Conservation (phyloP, 2,888 invertebrate genomes). For the Poecilus cupreus region DNA sequence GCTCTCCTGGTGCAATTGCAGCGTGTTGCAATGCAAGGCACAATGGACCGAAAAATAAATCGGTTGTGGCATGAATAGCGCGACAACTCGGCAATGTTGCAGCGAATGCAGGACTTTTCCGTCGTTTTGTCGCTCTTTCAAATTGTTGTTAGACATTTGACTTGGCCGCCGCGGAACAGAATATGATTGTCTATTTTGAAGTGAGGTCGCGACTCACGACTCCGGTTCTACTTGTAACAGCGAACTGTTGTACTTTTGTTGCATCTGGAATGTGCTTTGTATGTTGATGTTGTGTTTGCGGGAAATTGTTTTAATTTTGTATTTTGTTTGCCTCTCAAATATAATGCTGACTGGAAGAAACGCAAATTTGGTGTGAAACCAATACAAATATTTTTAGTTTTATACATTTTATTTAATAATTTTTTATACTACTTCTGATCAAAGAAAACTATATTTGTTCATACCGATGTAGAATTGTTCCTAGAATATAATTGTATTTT, state of each 20-base stretch:
- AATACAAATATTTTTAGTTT: no score
- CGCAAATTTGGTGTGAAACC: no score
- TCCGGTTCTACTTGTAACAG: not conserved
- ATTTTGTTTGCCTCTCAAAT: not conserved
- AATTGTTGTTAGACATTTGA: constrained; percentile 50
- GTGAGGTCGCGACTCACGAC: constrained; percentile 18
- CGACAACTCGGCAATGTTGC: constrained; percentile 28
- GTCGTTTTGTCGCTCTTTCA: constrained; percentile 40
- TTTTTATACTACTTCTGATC: no score
- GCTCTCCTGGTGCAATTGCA: constrained; percentile 3
- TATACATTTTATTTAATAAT: no score
- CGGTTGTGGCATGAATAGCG: constrained; percentile 48
- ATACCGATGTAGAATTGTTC: no score
- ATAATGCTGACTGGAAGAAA: not conserved
- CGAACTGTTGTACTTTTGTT: not conserved
- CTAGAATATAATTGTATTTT: no score
- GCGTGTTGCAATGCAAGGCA: constrained; percentile 9
- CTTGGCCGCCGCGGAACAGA: constrained; percentile 5
- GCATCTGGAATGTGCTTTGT: constrained; percentile 19
- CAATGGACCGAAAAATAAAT: constrained; percentile 55
- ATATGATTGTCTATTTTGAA: constrained; percentile 43
- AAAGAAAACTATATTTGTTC: no score
- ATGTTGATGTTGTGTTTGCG: constrained; percentile 1
- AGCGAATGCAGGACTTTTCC: not conserved
- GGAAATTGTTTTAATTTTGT: constrained; percentile 29